Evolutionary conservation across 2,888 invertebrate genomes (phyloP).

Genomic region (Ceraclea dissimilis): DNA sequence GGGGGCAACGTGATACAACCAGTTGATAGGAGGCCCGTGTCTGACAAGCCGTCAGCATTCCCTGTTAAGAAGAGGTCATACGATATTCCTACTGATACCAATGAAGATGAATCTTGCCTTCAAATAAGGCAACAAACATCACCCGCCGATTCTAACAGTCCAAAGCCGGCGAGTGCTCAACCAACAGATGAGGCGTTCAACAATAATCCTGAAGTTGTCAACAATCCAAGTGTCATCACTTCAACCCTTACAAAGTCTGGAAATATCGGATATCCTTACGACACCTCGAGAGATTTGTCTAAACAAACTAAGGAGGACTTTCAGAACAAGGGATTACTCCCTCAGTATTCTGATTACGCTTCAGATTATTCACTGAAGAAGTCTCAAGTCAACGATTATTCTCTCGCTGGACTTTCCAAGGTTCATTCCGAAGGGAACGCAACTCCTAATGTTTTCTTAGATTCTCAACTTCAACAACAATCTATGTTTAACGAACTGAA

Average conservation of each 20-base stretch:
- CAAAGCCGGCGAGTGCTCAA: neutral
- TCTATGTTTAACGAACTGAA: constrained; percentile 12
- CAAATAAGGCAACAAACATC: constrained; percentile 22
- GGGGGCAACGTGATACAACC: constrained; percentile 7
- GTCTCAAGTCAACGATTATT: constrained; percentile 13
- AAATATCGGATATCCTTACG: neutral
- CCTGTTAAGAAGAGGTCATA: constrained; percentile 60
- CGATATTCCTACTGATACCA: constrained; percentile 35
- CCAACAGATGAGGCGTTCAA: neutral
- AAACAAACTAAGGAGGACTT: neutral
- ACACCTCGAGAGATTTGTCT: neutral
- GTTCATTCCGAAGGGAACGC: constrained; percentile 7
- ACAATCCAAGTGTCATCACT: constrained; percentile 14
- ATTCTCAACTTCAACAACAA: constrained; percentile 4
- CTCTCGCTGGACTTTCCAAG: constrained; percentile 10
- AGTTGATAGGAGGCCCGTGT: constrained; percentile 5
- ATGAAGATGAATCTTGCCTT: constrained; percentile 1
- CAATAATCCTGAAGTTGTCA: neutral
- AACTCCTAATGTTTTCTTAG: constrained; percentile 1
- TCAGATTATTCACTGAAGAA: constrained; percentile 15
- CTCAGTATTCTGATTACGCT: constrained; percentile 12
- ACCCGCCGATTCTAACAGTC: neutral
- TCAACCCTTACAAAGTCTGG: constrained; percentile 6
- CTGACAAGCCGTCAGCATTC: constrained; percentile 41
- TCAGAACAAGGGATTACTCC: neutral